phyloP scores from a whole-genome alignment of 1,140 invertebrate species.

The Bombus cullumanus region DNA sequence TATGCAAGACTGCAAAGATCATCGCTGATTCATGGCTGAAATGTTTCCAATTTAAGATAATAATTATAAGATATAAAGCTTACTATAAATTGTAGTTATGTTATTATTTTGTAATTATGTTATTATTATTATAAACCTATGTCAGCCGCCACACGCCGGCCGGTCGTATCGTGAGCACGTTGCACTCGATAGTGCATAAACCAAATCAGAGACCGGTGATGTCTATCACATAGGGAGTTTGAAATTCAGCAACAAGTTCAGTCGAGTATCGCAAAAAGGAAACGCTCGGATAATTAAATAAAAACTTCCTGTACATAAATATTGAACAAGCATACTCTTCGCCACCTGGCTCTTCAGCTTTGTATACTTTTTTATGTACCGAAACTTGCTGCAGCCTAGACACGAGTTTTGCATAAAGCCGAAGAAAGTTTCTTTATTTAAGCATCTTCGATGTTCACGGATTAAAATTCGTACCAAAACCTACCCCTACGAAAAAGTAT shows the following conservation, averaged over 20 bases:
- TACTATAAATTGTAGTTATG: no score
- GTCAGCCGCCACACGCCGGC: no score
- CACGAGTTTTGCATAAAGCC: conserved; percentile 60
- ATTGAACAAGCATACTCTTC: conserved; percentile 62
- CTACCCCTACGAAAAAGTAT: no score
- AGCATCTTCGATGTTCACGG: conserved; percentile 39
- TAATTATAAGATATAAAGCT: no score
- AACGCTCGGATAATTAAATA: conserved; percentile 19
- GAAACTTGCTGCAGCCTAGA: conserved; percentile 54
- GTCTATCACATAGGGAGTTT: background rate
- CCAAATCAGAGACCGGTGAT: background rate
- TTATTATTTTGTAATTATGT: no score
- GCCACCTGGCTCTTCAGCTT: conserved; percentile 40
- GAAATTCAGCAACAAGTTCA: conserved; percentile 59
- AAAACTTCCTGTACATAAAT: conserved; percentile 58
- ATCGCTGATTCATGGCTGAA: no score
- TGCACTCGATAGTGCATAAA: background rate
- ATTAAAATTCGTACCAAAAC: conserved; percentile 55
- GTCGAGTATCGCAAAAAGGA: conserved; percentile 25
- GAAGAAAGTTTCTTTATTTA: conserved; percentile 62
- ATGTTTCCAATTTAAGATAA: no score
- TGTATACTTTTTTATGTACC: conserved; percentile 57
- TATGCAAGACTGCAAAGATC: no score
- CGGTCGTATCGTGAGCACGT: background rate
- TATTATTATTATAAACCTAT: no score